phyloP scores from a whole-genome alignment of 2,888 invertebrate genomes.

The Catocala sponsa region DNA sequence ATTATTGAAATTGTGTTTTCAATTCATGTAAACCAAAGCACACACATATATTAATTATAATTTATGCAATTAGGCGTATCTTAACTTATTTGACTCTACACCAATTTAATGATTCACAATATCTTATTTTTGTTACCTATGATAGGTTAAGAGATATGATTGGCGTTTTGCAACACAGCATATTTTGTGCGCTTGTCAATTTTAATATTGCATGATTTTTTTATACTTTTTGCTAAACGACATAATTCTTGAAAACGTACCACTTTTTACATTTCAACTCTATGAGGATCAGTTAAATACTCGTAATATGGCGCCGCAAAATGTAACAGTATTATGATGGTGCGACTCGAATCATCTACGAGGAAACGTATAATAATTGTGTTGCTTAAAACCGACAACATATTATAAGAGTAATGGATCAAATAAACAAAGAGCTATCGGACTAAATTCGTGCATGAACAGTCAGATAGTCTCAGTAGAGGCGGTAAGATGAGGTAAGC shows the following conservation, averaged over 20 bases:
- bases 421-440: conserved; percentile 68
- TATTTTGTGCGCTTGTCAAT: conserved; percentile 61
- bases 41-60: neutral
- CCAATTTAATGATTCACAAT: conserved; percentile 45
- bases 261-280: conserved; percentile 23
- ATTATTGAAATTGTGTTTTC: neutral
- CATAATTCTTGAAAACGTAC: conserved; percentile 30
- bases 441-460: conserved; percentile 72
- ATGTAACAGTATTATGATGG: too few relatives aligned
- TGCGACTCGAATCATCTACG: neutral
- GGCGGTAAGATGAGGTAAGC: conserved; percentile 82
- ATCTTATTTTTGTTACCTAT: conserved; percentile 49
- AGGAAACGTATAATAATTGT: conserved; percentile 12
- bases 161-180: conserved; percentile 66
- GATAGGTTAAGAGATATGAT: conserved; percentile 61
- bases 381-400: conserved; percentile 30
- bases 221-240: conserved; percentile 48
- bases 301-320: neutral
- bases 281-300: neutral
- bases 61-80: conserved; percentile 1
- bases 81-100: conserved; percentile 15
- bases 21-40: too few relatives aligned
- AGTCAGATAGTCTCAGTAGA: conserved; percentile 67
- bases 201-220: conserved; percentile 64
- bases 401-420: conserved; percentile 57